Conservation (phyloP, 2,113 vertebrate genomes). For the Lynx canadensis region DNA sequence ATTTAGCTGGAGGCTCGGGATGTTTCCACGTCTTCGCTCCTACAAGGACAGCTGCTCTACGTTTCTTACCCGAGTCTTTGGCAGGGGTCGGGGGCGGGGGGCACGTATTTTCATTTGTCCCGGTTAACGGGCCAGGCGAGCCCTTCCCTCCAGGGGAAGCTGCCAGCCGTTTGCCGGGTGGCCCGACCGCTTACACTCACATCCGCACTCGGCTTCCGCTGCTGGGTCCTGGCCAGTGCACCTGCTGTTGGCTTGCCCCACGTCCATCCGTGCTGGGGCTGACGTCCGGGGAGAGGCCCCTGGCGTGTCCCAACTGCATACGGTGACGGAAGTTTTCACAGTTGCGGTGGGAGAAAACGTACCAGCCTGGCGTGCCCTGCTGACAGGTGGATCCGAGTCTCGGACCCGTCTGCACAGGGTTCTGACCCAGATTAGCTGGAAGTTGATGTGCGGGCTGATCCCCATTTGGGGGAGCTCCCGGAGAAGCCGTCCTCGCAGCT, state of each 20-base stretch:
- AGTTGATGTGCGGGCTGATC: too few relatives aligned
- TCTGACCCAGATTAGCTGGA: neutral
- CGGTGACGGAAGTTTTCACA: neutral
- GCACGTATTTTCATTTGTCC: neutral
- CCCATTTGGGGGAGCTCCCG: neutral
- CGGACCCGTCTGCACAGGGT: too few relatives aligned
- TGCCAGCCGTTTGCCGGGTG: neutral
- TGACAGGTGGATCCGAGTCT: neutral
- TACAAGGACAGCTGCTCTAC: neutral
- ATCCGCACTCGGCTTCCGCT: neutral
- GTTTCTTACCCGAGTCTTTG: neutral
- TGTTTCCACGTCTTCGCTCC: neutral
- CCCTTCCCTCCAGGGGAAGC: neutral
- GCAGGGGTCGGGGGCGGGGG: neutral
- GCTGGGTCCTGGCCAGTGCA: fast-evolving
- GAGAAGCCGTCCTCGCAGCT: neutral
- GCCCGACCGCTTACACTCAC: neutral
- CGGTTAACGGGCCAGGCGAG: neutral
- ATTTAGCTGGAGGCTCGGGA: neutral
- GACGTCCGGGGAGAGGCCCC: neutral
- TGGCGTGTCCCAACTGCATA: neutral
- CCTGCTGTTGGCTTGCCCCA: too few relatives aligned
- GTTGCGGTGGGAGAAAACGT: fast-evolving
- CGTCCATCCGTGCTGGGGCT: neutral
- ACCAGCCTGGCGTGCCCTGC: too few relatives aligned